Percentiles rank a stretch among this genome's conserved stretches.
Evolutionary conservation across 2,113 vertebrate genomes (phyloP).

Genomic region (Festucalex cinctus): DNA sequence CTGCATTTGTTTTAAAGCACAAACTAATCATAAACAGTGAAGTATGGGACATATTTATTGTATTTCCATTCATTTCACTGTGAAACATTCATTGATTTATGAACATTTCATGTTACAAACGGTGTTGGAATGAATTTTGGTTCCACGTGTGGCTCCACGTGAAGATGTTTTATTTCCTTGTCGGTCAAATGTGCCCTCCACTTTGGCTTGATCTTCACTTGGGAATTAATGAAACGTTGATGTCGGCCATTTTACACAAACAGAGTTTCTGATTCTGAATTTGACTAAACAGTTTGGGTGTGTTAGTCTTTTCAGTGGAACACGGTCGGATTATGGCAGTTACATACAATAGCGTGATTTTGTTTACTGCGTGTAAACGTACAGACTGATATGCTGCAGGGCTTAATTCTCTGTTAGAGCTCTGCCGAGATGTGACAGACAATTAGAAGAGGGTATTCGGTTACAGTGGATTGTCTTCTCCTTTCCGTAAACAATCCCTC

Average conservation of each 20-base stretch:
- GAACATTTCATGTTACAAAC: too few relatives aligned
- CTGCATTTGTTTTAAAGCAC: too few relatives aligned
- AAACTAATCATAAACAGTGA: too few relatives aligned
- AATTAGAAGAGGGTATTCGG: background rate
- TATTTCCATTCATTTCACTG: too few relatives aligned
- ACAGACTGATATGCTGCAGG: background rate
- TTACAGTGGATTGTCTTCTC: background rate
- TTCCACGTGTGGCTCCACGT: too few relatives aligned
- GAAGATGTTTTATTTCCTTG: too few relatives aligned
- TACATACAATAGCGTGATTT: background rate
- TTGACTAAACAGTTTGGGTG: background rate
- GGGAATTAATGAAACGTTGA: background rate
- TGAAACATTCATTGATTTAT: too few relatives aligned
- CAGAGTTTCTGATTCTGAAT: background rate
- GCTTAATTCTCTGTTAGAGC: background rate
- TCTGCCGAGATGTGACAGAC: background rate
- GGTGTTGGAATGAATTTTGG: too few relatives aligned
- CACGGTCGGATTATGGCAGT: background rate
- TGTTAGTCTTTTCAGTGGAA: background rate
- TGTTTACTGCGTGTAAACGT: background rate
- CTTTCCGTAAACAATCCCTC: background rate
- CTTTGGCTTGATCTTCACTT: background rate
- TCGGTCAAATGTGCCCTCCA: background rate
- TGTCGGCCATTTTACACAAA: background rate
- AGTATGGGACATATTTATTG: too few relatives aligned